Evolutionary conservation across 2,797 vertebrate genomes (phyloP).

Genomic region (Lithobates sylvaticus): DNA sequence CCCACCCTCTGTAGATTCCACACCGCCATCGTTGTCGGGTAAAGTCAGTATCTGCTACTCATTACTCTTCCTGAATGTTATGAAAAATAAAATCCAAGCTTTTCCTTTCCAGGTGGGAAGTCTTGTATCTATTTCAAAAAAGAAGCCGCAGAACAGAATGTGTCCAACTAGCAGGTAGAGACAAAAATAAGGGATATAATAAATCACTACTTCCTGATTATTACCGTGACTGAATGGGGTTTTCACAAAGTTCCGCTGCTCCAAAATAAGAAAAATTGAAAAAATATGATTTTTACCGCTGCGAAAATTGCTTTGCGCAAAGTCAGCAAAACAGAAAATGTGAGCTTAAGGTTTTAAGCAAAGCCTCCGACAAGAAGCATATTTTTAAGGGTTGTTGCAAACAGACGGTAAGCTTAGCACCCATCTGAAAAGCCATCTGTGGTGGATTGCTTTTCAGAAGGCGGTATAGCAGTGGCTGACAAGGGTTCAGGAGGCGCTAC

Average conservation of each 20-base stretch:
- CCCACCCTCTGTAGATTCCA: not conserved
- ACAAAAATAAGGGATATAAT: not conserved
- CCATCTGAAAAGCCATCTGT: too few relatives aligned
- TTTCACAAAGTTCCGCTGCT: not conserved
- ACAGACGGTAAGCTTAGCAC: too few relatives aligned
- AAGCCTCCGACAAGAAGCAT: too few relatives aligned
- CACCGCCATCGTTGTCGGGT: not conserved
- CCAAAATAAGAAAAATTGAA: not conserved
- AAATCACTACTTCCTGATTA: not conserved
- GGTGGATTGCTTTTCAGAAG: too few relatives aligned
- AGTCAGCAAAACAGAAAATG: not conserved
- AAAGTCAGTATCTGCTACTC: conserved; percentile 15
- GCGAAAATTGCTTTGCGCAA: conserved; percentile 1
- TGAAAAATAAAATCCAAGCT: conserved; percentile 33
- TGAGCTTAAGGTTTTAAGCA: too few relatives aligned
- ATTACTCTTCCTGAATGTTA: conserved; percentile 15
- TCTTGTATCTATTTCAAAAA: conserved; percentile 19
- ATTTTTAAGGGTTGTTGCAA: too few relatives aligned
- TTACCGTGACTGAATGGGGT: not conserved
- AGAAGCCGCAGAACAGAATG: conserved; percentile 25
- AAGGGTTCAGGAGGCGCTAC: too few relatives aligned
- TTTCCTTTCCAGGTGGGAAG: conserved; percentile 4
- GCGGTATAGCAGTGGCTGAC: too few relatives aligned
- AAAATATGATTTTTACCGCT: not conserved
- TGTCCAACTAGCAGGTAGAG: conserved; percentile 13